Percentiles rank a stretch among this genome's conserved stretches.
Conservation (phyloP, 2,797 vertebrate genomes). For the Onychomys torridus region DNA sequence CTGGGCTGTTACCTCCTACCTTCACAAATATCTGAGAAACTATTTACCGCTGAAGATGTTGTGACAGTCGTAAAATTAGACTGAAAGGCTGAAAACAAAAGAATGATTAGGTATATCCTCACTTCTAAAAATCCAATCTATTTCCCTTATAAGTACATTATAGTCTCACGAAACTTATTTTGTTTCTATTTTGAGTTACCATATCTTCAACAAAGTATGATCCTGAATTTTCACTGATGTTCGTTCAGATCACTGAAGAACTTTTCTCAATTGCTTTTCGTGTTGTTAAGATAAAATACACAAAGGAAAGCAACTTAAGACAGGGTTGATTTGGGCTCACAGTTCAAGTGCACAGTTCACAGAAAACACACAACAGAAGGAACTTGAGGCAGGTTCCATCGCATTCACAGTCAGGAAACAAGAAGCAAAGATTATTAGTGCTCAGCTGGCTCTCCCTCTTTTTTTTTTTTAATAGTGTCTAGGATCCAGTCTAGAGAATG, state of each 20-base stretch:
- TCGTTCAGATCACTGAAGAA: slow-evolving; percentile 11
- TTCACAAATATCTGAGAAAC: background rate
- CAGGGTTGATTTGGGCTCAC: background rate
- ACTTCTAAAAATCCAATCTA: background rate
- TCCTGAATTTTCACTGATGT: background rate
- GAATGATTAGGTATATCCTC: background rate
- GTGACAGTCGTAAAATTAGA: background rate
- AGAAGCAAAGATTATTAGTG: background rate
- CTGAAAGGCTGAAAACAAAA: background rate
- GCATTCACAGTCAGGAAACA: background rate
- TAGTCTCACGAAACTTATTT: background rate
- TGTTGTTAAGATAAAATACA: background rate
- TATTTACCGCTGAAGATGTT: background rate
- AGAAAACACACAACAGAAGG: no score
- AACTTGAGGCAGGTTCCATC: background rate
- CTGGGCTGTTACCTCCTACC: background rate
- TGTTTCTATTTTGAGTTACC: slow-evolving; percentile 16
- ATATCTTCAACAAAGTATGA: background rate
- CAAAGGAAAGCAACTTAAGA: background rate
- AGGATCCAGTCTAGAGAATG: background rate
- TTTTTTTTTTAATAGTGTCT: background rate
- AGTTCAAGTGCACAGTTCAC: background rate
- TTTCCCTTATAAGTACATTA: background rate
- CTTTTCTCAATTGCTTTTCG: background rate
- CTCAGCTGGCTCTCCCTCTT: no score